These are phyloP conservation scores for Trinorchestia longiramus DNA, from an alignment of 1,140 invertebrate genomes.

Conservation along the genomic window DNA sequence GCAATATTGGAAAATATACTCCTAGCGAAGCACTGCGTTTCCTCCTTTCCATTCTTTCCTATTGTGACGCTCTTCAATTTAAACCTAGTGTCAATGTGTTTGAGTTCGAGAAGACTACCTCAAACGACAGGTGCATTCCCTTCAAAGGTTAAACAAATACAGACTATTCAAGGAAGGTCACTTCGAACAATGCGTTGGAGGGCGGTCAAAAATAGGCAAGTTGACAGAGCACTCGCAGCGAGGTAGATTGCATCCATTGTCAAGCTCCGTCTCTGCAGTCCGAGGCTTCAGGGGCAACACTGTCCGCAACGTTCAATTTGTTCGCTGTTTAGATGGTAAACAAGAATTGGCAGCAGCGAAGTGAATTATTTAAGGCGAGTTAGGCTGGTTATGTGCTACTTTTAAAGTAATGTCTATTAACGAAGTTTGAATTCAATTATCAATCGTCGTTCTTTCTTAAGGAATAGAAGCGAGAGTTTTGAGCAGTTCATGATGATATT, in stretches of 20 bases:
- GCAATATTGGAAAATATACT: background rate
- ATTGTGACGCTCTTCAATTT: background rate
- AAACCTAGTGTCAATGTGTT: background rate
- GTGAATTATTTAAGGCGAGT: background rate
- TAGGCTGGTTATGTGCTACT: background rate
- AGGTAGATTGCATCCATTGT: background rate
- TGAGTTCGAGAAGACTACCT: background rate
- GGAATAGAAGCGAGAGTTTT: background rate
- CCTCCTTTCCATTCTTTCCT: background rate
- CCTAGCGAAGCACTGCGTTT: background rate
- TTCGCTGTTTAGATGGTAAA: background rate
- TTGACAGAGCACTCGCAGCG: background rate
- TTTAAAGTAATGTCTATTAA: background rate
- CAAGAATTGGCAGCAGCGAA: background rate
- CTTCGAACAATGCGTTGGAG: background rate
- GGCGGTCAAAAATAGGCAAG: background rate
- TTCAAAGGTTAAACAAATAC: background rate
- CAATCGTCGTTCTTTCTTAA: background rate
- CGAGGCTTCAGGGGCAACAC: background rate
- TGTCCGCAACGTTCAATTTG: background rate
- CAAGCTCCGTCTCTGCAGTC: background rate
- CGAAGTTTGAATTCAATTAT: background rate
- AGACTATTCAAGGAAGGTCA: background rate
- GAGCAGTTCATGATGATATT: background rate
- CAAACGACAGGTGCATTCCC: background rate